A percentile compares a stretch with the other conserved stretches of the same genome.
Evolutionary conservation across 2,113 vertebrate genomes (phyloP).

Genomic region (Protobothrops flavoviridis): DNA sequence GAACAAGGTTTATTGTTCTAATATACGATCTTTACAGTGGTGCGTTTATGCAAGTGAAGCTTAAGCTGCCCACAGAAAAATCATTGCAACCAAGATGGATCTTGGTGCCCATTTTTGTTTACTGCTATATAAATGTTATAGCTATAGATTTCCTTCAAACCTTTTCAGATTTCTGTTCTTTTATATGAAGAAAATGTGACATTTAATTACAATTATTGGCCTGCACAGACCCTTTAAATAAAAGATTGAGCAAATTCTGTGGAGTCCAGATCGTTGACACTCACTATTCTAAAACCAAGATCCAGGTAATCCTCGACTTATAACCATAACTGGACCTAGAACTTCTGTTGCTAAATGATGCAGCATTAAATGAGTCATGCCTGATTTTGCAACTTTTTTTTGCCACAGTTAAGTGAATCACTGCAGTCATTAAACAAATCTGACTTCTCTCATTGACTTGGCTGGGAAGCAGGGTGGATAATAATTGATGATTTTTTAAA

Average conservation of each 20-base stretch:
- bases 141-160: neutral
- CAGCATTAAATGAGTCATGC: neutral
- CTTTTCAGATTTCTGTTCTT: neutral
- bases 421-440: neutral
- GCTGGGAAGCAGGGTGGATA: neutral
- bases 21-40: neutral
- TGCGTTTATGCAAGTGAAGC: neutral
- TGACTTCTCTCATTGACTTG: neutral
- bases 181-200: neutral
- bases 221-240: neutral
- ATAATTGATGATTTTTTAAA: too few species aligned
- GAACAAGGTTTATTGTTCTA: neutral
- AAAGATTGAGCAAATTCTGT: neutral
- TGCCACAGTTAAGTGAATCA: neutral
- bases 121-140: neutral
- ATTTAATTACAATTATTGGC: neutral
- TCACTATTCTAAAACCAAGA: neutral
- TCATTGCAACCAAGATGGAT: neutral
- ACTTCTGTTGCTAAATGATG: neutral
- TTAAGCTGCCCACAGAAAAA: neutral
- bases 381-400: neutral
- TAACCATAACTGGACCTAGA: neutral
- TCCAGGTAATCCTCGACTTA: neutral
- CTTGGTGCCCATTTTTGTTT: neutral
- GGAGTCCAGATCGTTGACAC: neutral